Evolutionary conservation across 2,113 vertebrate genomes (phyloP).

Genomic region (Periophthalmodon schlosseri): DNA sequence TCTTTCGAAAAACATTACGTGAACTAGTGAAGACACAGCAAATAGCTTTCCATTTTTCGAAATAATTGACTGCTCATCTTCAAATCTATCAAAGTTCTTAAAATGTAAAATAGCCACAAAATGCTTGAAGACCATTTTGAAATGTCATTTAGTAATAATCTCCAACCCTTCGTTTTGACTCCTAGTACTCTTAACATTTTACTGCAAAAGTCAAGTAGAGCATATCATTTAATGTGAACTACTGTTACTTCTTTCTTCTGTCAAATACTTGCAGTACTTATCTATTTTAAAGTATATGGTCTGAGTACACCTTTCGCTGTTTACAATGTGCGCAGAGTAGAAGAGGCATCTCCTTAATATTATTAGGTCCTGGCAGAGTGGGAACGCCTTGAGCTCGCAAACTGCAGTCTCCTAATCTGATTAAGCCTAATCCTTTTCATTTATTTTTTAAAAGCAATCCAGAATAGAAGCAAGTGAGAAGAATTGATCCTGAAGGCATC

Average conservation of each 20-base stretch:
- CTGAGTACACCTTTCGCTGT: conserved; percentile 12
- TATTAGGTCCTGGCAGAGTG: conserved; percentile 15
- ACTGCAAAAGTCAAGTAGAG: conserved; percentile 1
- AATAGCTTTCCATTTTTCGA: neutral
- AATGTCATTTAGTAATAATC: neutral
- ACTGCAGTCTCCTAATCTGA: conserved; percentile 53
- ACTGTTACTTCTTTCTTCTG: neutral
- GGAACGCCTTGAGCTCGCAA: conserved; percentile 39
- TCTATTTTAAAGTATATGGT: neutral
- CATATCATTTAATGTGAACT: neutral
- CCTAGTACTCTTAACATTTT: neutral
- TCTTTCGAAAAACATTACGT: neutral
- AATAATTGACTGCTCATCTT: neutral
- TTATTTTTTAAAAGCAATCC: conserved; percentile 58
- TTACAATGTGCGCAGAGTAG: conserved; percentile 6
- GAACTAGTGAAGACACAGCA: neutral
- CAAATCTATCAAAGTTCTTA: neutral
- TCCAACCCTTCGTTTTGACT: neutral
- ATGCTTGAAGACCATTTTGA: neutral
- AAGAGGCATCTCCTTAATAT: conserved; percentile 11
- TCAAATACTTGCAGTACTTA: neutral
- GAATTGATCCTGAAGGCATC: conserved; percentile 54
- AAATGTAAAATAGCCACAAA: neutral
- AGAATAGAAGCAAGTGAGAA: conserved; percentile 55
- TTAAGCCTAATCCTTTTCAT: conserved; percentile 59